Base-by-base conservation (phyloP, 2,888 invertebrate species). In the Pollenia labialis region DNA sequence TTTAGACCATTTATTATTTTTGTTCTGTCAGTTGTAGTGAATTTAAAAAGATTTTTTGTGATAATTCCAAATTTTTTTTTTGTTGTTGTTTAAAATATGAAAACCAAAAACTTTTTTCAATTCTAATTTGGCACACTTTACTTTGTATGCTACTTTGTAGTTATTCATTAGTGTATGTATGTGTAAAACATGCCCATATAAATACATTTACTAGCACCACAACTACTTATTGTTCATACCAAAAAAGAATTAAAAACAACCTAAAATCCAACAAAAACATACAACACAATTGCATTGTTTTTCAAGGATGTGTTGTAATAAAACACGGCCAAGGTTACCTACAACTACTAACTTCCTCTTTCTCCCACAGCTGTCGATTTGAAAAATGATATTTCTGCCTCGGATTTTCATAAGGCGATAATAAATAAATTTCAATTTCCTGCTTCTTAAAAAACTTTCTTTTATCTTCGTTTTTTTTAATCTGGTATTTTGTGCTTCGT, bases 261-360 rank as follows among this genome's bases (percentile, higher is more conserved):
- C 40, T 10, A 40, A 76, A 54, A 58, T 16, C 23, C 23, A 42
- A 56, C 4, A 46, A n/a, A 50, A 48, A 60, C 4, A 12, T 50
- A 12, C n/a, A 40, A 54, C 1, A 46, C 32, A 69, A 48, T 76
- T 32, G 52, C 23, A 54, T 60, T 68, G 50, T 68, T 68, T 66
- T 14, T 2, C 58, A 62, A 81, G 85, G 71, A 76, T 72, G 50
- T 56, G 50, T 72, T 80, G 18, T 77, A 62, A 68, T 77, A 74
- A 68, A 84, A 87, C 77, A 87, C 81, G 87, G 87, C 77, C 87
- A 87, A 84, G 87, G 87, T 81, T 81, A 52, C 56, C 52, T 68
- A 52, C 32, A 32, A 32, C 32, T 50, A 12, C 32, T 50, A 12
- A 74, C 16, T 68, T 56, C 12, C 66, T 42, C 18, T 4, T 11